Base-by-base conservation (phyloP, 2,888 invertebrate species). In the Xestia c-nigrum region DNA sequence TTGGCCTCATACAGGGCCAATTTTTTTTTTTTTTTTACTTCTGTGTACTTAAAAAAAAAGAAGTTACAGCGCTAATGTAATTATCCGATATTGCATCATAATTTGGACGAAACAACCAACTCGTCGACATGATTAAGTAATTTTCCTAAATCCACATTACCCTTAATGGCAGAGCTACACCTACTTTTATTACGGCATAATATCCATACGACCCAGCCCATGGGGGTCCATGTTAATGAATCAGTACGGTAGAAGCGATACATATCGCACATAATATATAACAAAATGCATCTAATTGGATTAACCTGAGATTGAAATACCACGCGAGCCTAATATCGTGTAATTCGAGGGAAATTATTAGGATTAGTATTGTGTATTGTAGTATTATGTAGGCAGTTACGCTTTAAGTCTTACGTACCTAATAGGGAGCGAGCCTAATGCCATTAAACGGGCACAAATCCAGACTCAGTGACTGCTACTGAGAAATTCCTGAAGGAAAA, bases 261-360 rank as follows among this genome's bases (percentile, higher is more conserved):
- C 71, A 78, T 74, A 74, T 78, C 67, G 40, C 55, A 59, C 69
- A 65, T 74, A 78, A 75, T 74, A 82, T 76, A 75, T 74, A 82
- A 77, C 76, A 80, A 85, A 87, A 85, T 87, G 88, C 74, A 81
- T 70, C 71, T 87, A 87, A 87, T 83, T 72, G 84, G 85, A 89
- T 89, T 88, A 88, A 6, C 81, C 83, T 77, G 86, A 86, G 88
- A 91, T 87, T 83, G 80, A 80, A 80, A 81, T 76, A 85, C 76
- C 84, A 83, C 74, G 84, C 81, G 84, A 80, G 65, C 78, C 76
- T 85, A 87, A 85, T 87, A 82, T 79, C 80, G 64, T 83, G 76
- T 82, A 84, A 85, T 87, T 81, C 68, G 80, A 19, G 71, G 75
- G 80, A 85, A 81, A 79, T 61, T 72, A 43, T 83, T 80, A 47